Evolutionary conservation across 2,888 invertebrate species (phyloP), one percentile per base, ranked within the genome.

Genomic region (Blomia tropicalis): DNA sequence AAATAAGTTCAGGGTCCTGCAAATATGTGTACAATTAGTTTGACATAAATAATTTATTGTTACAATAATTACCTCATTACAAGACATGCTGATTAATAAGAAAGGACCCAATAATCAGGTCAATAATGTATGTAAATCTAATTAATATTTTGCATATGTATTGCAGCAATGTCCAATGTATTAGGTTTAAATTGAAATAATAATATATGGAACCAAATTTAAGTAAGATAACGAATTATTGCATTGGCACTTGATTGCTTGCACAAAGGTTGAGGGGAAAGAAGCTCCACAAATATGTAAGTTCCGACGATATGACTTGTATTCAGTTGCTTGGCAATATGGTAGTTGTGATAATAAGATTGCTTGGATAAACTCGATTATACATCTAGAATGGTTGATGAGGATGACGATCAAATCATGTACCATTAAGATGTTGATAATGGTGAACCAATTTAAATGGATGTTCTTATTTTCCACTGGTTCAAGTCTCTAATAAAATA

Each of bases 1-100:
- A 98, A 79, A 96, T 91, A 77, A 89, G 80, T 81, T 99, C 98
- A 68, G 98, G 98, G 79, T 98, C 96, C 78, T 93, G 27, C 14
- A 41, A 60, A 60, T 56, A 5, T 19, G 43, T 60, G 25, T 4
- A 4, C 4, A 51, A 27, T 60, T 54, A 29, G 7, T 51, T n/a
- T 29, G 43, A 31, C 29, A 19, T 60, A n/a, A n/a, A 3, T 25
- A 5, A 58, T 5, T 31, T 43, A 11, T 36, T 36, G 27, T 11
- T 23, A 25, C 36, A 54, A 22, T 22, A 5, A 23, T 29, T 58
- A 62, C 63, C 63, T 62, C 63, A 60, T 62, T 62, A 43, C 54
- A 62, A 36, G 63, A 58, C 63, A 62, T 60, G n/a, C n/a, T n/a
- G n/a, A n/a, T n/a, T n/a, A n/a, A n/a, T n/a, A n/a, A n/a, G n/a